Base-by-base conservation (phyloP, 2,797 vertebrate species). In the Esox masquinongy region DNA sequence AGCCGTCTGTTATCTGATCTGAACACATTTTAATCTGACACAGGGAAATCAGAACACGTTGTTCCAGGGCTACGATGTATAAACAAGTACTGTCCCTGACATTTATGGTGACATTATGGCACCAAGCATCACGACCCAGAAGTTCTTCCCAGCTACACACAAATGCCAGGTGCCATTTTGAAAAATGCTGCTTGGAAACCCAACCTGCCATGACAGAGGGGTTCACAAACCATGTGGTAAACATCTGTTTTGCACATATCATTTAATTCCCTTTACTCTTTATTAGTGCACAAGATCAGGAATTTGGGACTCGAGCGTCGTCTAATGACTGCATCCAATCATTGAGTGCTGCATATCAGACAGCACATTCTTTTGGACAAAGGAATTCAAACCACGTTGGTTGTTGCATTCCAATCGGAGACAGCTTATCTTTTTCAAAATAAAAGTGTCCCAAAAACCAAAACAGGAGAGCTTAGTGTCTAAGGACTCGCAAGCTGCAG, bases 331-430 rank as follows among this genome's bases (percentile, higher is more conserved):
- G n/a, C 26, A 14, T 68, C 36, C n/a, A 68, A 29, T 34, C 5
- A 17, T 26, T 34, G 70, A 29, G 49, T 0, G 9, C 43, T 47
- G 43, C 43, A 56, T 34, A 14, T 19, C 8, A 19, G 22, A 72
- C 24, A 2, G 12, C 22, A 64, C 36, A 49, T 8, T 64, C 51
- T 36, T 5, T 61, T 50, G 63, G 64, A 47, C 69, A 80, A 74
- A 80, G 71, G 78, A 82, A 85, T 85, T 78, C 75, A 51, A 79
- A 78, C 69, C 68, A 82, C 82, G 80, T 56, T 16, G 31, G 34
- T 53, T 26, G 51, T 69, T 53, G 75, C 76, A 79, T 80, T 85
- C 79, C 16, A 64, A 24, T 17, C 39, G 19, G 50, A 19, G 29
- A 47, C 64, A 34, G 24, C 39, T 69, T 75, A 84, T 79, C 77